Evolutionary conservation across 2,888 invertebrate genomes (phyloP), one percentile per base, ranked within the genome.

Genomic region (Philaethria dido): DNA sequence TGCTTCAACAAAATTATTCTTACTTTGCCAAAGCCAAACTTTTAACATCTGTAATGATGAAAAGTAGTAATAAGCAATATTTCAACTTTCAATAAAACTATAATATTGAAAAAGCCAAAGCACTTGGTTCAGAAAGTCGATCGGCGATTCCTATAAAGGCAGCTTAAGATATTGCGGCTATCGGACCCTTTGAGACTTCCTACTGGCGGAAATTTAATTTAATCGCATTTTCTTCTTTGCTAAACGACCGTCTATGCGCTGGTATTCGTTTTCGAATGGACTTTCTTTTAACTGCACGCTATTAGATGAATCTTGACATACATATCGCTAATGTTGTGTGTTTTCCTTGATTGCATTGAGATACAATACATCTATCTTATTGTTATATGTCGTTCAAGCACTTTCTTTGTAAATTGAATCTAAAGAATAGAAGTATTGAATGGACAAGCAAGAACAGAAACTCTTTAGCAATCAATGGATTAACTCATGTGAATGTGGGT

Each of bases 121-220:
- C 50, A 63, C 63, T 67, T 36, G 62, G 70, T 68, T 57, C 74
- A 76, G 78, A 76, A 73, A 74, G 73, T 72, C 78, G 80, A 82
- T 83, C 79, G 75, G 72, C 75, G 79, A 80, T 83, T 83, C 83
- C 82, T 78, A 75, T 76, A 72, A 76, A 77, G 78, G 76, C 80
- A 78, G 81, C 84, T 85, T 84, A 86, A 87, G 89, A 89, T 90
- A 91, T 90, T 88, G 87, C 86, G 81, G 82, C 84, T 80, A 86
- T 86, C 84, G 85, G 80, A 80, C 83, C 88, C 89, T 89, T 91
- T 90, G 89, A 89, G 87, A 86, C 83, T 83, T 87, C 81, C 82
- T 79, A 76, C 82, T 78, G 74, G 77, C 83, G 89, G 87, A 89
- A 87, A 88, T 90, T 90, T 88, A 88, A 90, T 89, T 90, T 89